Base-by-base conservation (phyloP, 2,113 vertebrate genomes). In the Coreoperca whiteheadi region DNA sequence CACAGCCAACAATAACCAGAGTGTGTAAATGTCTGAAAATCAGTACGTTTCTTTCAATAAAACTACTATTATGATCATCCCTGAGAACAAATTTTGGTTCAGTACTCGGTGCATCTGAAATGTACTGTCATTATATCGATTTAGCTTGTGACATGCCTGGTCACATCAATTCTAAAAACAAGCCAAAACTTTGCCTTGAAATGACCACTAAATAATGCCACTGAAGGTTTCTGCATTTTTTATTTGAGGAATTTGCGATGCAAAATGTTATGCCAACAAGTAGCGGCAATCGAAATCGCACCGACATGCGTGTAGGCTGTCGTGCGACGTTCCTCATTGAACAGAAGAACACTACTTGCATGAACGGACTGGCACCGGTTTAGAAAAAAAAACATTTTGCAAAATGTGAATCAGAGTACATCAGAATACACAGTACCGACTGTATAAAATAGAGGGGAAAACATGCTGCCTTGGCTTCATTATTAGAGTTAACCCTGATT, bases 61-160 rank as follows among this genome's bases (percentile, higher is more conserved):
- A 83, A 88, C 84, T 61, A 88, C 86, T 86, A 78, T 75, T 86
- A 83, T 75, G 87, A 91, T 91, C 90, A 93, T 96, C 95, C 95
- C 95, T 96, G 95, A 96, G 95, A 93, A 90, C 89, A 87, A 83
- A 89, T 91, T 95, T 94, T 94, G 93, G 92, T 94, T 95, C 88
- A 91, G 91, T 93, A 93, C 88, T 86, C 81, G 78, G 89, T 90
- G 84, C 91, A 89, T 90, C 83, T 90, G 77, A 93, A 87, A 82
- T 56, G 84, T 89, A 87, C 83, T 63, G 74, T 87, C 54, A 8
- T 74, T 15, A 79, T 6, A 32, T 75, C 61, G 83, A 86, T 89
- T 87, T 64, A 83, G 23, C 61, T 50, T 51, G 57, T 80, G 76
- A 81, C 74, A 60, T 6, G 20, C 75, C 71, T 28, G 37, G 43